Evolutionary conservation across 2,797 vertebrate genomes (phyloP).

Genomic region (Amniataba percoides): DNA sequence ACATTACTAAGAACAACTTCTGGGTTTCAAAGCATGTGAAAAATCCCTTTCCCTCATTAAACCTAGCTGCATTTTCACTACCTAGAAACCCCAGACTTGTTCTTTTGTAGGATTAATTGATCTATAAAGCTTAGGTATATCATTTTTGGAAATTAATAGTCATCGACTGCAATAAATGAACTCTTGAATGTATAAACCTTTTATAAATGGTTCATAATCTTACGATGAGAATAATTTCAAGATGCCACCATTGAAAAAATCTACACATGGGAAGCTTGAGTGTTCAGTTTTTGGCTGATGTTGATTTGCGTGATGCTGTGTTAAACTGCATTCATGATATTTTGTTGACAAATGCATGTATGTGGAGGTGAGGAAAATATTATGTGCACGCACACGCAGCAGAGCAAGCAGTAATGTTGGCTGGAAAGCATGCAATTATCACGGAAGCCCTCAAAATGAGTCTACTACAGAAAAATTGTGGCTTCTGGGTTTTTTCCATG

Average conservation of each 20-base stretch:
- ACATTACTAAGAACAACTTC: too few species aligned
- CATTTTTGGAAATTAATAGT: not conserved
- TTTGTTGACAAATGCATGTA: slow-evolving; percentile 2
- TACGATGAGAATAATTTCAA: not conserved
- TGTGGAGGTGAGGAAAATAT: slow-evolving; percentile 29
- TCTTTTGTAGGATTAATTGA: not conserved
- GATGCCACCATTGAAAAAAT: not conserved
- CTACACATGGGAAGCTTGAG: not conserved
- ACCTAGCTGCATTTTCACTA: too few species aligned
- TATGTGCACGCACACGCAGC: slow-evolving; percentile 18
- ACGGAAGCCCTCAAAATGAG: slow-evolving; percentile 37
- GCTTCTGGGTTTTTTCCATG: slow-evolving; percentile 45
- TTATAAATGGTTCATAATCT: not conserved
- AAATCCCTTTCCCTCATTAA: not conserved
- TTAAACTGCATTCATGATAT: not conserved
- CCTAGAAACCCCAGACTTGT: not conserved
- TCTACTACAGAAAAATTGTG: slow-evolving; percentile 35
- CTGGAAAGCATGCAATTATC: slow-evolving; percentile 57
- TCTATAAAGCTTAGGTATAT: not conserved
- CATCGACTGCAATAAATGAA: too few species aligned
- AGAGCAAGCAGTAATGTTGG: slow-evolving; percentile 41
- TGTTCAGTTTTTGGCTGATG: not conserved
- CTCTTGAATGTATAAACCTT: not conserved
- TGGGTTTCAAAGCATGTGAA: not conserved
- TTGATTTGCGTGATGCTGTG: not conserved